These are phyloP conservation scores for Peromyscus attwateri DNA, from an alignment of 2,797 vertebrate genomes.

Conservation along the genomic window DNA sequence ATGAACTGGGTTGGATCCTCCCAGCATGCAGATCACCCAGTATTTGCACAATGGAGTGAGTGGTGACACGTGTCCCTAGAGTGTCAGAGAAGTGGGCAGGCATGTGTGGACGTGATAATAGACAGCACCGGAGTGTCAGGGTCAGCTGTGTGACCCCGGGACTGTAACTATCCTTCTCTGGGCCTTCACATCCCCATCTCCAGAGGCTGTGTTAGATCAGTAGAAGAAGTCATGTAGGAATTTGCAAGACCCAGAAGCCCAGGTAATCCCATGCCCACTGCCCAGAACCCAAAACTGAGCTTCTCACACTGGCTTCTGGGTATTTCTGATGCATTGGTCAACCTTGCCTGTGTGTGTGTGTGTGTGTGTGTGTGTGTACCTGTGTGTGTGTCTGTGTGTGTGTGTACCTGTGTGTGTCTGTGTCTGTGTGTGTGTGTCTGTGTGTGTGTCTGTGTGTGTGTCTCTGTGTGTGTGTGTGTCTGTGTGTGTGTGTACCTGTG, in stretches of 20 bases:
- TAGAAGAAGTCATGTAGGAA: neutral
- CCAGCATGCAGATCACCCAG: fast-evolving
- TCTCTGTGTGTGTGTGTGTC: neutral
- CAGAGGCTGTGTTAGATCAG: neutral
- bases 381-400: neutral
- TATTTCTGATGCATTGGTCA: neutral
- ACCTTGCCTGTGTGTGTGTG: neutral
- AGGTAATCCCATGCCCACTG: too few relatives aligned
- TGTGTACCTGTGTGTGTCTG: neutral
- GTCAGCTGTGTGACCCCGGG: neutral
- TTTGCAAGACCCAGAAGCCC: neutral
- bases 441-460: neutral
- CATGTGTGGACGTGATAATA: neutral
- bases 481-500: neutral
- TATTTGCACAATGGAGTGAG: neutral
- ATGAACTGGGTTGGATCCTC: neutral
- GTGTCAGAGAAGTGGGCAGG: too few relatives aligned
- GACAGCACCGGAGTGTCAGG: neutral
- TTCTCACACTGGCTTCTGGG: neutral
- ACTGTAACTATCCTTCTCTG: conserved; percentile 12
- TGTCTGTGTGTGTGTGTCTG: neutral
- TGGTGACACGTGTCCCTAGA: neutral
- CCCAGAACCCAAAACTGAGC: neutral
- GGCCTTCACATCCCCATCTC: neutral
- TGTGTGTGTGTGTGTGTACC: neutral